These are phyloP conservation scores for Hippoglossus hippoglossus DNA, from an alignment of 2,797 vertebrate genomes.

Conservation along the genomic window DNA sequence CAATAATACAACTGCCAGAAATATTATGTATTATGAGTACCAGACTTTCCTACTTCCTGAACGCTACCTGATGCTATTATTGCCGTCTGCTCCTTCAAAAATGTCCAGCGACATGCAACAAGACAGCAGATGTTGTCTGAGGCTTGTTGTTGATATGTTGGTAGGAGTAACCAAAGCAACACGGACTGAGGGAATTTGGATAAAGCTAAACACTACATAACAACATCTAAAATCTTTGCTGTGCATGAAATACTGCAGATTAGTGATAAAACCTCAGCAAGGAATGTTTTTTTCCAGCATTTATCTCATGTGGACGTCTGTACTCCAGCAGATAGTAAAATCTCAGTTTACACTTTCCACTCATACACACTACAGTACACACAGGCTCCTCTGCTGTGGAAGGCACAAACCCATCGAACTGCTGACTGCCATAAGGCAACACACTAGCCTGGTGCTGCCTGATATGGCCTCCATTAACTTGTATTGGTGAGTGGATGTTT, in stretches of 20 bases:
- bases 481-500: constrained; percentile 38
- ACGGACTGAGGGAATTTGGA: no score
- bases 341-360: constrained; percentile 32
- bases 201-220: no score
- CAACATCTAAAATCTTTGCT: constrained; percentile 19
- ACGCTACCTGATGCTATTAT: background rate
- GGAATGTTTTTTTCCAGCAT: constrained; percentile 34
- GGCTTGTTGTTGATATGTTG: background rate
- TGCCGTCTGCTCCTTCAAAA: background rate
- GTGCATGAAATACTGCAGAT: constrained; percentile 37
- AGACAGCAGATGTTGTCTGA: background rate
- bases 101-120: background rate
- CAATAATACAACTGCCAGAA: background rate
- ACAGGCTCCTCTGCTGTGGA: constrained; percentile 25
- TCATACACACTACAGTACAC: constrained; percentile 25
- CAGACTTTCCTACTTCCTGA: background rate
- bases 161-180: no score
- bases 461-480: constrained; percentile 63
- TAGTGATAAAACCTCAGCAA: constrained; percentile 20
- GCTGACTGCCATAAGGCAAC: constrained; percentile 51
- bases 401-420: constrained; percentile 44
- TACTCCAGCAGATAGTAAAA: constrained; percentile 8
- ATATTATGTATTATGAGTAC: background rate
- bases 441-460: constrained; percentile 40
- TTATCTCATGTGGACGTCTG: constrained; percentile 29